Evolutionary conservation across 1,140 invertebrate genomes (phyloP), one percentile per base, ranked within the genome.

Genomic region (Aphelinus certus): DNA sequence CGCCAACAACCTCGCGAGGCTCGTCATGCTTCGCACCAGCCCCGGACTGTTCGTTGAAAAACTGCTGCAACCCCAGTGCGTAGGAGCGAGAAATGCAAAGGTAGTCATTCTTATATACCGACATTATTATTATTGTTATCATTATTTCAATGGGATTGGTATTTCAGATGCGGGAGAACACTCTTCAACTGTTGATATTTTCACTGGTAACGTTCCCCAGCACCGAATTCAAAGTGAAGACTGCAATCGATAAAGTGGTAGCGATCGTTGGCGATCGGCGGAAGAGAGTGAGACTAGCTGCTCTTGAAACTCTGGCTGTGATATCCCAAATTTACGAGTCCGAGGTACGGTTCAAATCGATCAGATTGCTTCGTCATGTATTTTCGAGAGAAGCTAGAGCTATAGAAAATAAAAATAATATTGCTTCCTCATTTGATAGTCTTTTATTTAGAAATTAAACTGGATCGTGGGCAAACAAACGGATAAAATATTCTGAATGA

Each of bases 271-370:
- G 89, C 43, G 94, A 95, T 87, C 87, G 89, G 2, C 92, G 94
- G 79, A 87, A 94, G 70, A 88, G 92, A 78, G 94, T 96, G 1
- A 88, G 95, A 7, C 94, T 95, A 79, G 92, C 94, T 3, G 90
- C 94, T 0, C 86, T 96, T n/a, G 95, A 96, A 83, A 92, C 93
- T 62, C 84, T 96, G 63, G 93, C 95, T 3, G 91, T 94, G 46
- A 83, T 96, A 3, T 92, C 92, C 2, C 94, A 95, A 83, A 91
- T 94, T 49, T 90, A 93, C 75, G 91, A 91, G 45, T 85, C 91
- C 60, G 76, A 83, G 81, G 81, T 83, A 76, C 7, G 9, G 7
- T n/a, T 48, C 26, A 26, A 26, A 26, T 42, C 26, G 3, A 10
- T 45, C 43, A 64, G 10, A 64, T 10, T 26, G 45, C 9, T 43